These are phyloP conservation scores for Arvicola amphibius DNA, from an alignment of 2,797 vertebrate genomes.

Conservation along the genomic window DNA sequence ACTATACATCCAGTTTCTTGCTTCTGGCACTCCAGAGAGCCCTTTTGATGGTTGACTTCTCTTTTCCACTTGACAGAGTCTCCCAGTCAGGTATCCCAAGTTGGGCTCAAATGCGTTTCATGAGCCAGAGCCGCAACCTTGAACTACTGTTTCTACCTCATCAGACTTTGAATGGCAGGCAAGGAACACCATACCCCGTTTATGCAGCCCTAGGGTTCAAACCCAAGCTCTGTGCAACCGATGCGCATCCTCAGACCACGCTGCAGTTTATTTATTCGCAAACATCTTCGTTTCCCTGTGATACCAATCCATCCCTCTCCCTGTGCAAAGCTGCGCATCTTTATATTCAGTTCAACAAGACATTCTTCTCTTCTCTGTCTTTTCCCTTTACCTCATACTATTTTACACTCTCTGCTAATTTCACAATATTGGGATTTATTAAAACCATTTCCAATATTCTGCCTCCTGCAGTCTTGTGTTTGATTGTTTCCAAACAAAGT, in stretches of 20 bases:
- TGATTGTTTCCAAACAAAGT: background rate
- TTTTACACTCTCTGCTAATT: background rate
- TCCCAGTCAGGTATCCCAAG: background rate
- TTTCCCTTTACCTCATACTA: background rate
- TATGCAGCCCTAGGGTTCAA: background rate
- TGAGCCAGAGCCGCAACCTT: background rate
- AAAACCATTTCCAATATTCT: background rate
- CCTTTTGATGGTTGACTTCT: background rate
- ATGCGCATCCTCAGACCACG: too few relatives aligned
- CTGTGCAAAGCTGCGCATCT: background rate
- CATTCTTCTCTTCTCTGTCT: background rate
- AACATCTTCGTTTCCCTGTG: background rate
- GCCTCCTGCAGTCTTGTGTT: too few relatives aligned
- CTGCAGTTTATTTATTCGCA: too few relatives aligned
- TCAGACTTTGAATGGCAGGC: background rate
- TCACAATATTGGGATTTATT: background rate
- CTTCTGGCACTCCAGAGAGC: background rate
- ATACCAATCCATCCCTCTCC: background rate
- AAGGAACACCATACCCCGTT: background rate
- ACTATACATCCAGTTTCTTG: background rate
- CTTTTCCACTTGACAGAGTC: background rate
- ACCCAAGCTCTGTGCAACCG: too few relatives aligned
- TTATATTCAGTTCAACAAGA: background rate
- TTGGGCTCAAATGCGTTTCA: background rate
- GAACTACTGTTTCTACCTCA: too few relatives aligned